Evolutionary conservation across 2,888 invertebrate genomes (phyloP).

Genomic region (Prionchulus punctatus): DNA sequence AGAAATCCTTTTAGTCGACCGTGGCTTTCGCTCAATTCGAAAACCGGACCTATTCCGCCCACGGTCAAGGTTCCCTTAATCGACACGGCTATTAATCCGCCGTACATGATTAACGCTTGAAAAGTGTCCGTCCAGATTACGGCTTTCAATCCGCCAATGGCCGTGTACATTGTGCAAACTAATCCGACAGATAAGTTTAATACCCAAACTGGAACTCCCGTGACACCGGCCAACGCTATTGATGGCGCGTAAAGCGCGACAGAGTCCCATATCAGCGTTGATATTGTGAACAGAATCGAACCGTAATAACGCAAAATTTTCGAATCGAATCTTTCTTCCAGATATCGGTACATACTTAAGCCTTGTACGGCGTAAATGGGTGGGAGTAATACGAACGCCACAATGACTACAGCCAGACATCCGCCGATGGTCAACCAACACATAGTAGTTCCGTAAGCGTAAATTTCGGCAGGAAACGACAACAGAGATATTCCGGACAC

Average conservation of each 20-base stretch:
- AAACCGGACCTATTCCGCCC: slow-evolving; percentile 29
- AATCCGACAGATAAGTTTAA: slow-evolving; percentile 28
- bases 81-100: slow-evolving; percentile 30
- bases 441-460: not conserved
- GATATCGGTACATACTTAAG: not conserved
- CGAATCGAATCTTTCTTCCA: not conserved
- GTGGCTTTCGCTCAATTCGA: slow-evolving; percentile 23
- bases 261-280: slow-evolving; percentile 7
- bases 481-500: slow-evolving; percentile 7
- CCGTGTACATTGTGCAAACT: slow-evolving; percentile 34
- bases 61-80: slow-evolving; percentile 29
- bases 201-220: slow-evolving; percentile 24
- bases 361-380: not conserved
- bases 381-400: not conserved
- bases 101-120: slow-evolving; percentile 30
- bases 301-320: not conserved
- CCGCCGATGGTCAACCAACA: not conserved
- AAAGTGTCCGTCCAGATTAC: slow-evolving; percentile 34
- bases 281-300: not conserved
- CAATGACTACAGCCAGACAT: not conserved
- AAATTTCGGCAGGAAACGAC: not conserved
- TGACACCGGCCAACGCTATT: slow-evolving; percentile 17
- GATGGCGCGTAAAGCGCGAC: slow-evolving; percentile 11
- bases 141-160: slow-evolving; percentile 35
- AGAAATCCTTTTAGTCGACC: slow-evolving; percentile 27